These are phyloP conservation scores for Nematostella vectensis DNA, from an alignment of 92 coral and sea anemone species.

Conservation along the genomic window DNA sequence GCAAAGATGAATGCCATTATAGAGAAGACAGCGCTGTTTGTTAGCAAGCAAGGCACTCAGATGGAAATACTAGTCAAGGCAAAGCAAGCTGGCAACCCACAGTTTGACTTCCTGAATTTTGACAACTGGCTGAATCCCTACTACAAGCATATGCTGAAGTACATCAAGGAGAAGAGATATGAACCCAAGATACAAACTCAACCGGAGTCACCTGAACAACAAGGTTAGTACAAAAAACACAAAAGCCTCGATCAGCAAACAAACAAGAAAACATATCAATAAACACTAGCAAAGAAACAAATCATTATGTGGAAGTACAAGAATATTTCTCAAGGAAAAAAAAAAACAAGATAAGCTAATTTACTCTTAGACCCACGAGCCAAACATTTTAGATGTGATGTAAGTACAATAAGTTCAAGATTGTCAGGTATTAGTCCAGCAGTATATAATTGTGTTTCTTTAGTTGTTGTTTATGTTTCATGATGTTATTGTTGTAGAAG, in stretches of 20 bases:
- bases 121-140: slow-evolving; percentile 95
- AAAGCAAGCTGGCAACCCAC: slow-evolving; percentile 98
- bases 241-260: slow-evolving; percentile 9
- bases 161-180: slow-evolving; percentile 57
- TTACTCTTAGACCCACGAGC: too few species aligned
- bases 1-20: slow-evolving; percentile 90
- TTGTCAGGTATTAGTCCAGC: too few species aligned
- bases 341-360: too few species aligned
- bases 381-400: too few species aligned
- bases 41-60: slow-evolving; percentile 86
- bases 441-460: too few species aligned
- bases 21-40: slow-evolving; percentile 91
- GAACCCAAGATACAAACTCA: slow-evolving; percentile 41
- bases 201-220: slow-evolving; percentile 35
- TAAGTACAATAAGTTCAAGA: too few species aligned
- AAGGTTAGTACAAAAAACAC: slow-evolving; percentile 30
- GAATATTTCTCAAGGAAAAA: too few species aligned
- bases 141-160: slow-evolving; percentile 75
- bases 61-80: slow-evolving; percentile 98
- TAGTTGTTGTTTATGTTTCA: too few species aligned
- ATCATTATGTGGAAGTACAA: too few species aligned
- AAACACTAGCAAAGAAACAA: too few species aligned
- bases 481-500: too few species aligned
- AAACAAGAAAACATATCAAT: too few species aligned
- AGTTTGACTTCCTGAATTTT: slow-evolving; percentile 87